Conservation (phyloP, 2,113 vertebrate species). For the Aspiorhynchus laticeps region DNA sequence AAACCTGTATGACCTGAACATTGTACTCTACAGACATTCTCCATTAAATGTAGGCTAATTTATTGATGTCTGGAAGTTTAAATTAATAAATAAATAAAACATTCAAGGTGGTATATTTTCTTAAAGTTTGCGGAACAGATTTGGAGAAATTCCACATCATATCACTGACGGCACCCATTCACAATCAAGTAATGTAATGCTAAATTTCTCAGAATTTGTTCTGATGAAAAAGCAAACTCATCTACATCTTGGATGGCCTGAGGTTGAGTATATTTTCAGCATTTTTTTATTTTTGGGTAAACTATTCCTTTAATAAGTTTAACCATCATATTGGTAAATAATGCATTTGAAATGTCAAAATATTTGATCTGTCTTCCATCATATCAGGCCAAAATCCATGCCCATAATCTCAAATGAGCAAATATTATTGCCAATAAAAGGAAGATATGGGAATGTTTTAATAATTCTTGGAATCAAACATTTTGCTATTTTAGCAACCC, state of each 20-base stretch:
- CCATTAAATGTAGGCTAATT: background rate
- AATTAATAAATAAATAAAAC: background rate
- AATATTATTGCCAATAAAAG: background rate
- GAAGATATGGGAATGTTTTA: background rate
- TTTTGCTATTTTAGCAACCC: background rate
- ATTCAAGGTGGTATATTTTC: background rate
- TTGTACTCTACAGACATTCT: background rate
- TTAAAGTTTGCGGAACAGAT: background rate
- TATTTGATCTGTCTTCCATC: background rate
- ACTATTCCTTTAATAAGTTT: too few relatives aligned
- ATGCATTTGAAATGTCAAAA: background rate
- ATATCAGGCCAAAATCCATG: background rate
- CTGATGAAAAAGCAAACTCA: too few relatives aligned
- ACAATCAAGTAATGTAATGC: too few relatives aligned
- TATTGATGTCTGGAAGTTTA: background rate
- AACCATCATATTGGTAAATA: background rate
- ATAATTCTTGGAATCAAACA: background rate
- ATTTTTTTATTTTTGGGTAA: too few relatives aligned
- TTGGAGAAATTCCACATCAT: too few relatives aligned
- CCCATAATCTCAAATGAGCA: background rate
- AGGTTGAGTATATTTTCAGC: too few relatives aligned
- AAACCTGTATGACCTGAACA: background rate
- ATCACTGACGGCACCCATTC: too few relatives aligned
- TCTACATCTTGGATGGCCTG: too few relatives aligned
- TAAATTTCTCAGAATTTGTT: too few relatives aligned